Evolutionary conservation across 1,140 invertebrate genomes (phyloP).

Genomic region (Panonychus citri): DNA sequence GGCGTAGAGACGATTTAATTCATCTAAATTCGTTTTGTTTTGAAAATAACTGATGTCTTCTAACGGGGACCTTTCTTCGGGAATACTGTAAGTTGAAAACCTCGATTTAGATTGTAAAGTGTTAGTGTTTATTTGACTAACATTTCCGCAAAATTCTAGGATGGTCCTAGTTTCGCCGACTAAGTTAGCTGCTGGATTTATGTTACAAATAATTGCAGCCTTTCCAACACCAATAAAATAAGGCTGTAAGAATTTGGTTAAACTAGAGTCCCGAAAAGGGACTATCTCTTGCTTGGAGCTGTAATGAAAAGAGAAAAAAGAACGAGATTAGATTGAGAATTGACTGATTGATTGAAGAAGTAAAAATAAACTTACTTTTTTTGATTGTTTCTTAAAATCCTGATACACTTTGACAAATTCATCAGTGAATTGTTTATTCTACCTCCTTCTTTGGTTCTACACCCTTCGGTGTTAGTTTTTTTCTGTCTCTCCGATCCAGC

Average conservation of each 20-base stretch:
- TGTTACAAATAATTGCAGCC: conserved; percentile 54
- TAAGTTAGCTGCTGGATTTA: conserved; percentile 45
- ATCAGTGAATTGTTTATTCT: conserved; percentile 73
- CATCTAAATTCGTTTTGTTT: too few species aligned
- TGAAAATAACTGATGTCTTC: too few species aligned
- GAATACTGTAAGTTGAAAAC: too few species aligned
- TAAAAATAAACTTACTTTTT: conserved; percentile 17
- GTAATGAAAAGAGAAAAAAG: too few species aligned
- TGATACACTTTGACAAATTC: conserved; percentile 58
- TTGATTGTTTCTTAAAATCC: conserved; percentile 32
- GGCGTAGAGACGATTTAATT: too few species aligned
- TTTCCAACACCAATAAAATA: conserved; percentile 39
- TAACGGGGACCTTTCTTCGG: too few species aligned
- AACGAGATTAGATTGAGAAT: too few species aligned
- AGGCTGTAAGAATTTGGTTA: conserved; percentile 38
- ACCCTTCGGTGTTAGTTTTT: conserved; percentile 60
- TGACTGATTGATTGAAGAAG: too few species aligned
- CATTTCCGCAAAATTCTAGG: too few species aligned
- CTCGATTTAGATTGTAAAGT: too few species aligned
- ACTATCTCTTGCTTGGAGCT: conserved; percentile 36
- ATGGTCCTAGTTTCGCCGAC: too few species aligned
- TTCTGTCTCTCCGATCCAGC: conserved; percentile 68
- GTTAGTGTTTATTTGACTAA: too few species aligned
- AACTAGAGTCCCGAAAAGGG: conserved; percentile 55
- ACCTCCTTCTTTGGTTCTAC: conserved; percentile 56